Percentiles rank a stretch among this genome's conserved stretches.
Conservation (phyloP, 2,113 vertebrate species). For the Brachyhypopomus occidentalis region DNA sequence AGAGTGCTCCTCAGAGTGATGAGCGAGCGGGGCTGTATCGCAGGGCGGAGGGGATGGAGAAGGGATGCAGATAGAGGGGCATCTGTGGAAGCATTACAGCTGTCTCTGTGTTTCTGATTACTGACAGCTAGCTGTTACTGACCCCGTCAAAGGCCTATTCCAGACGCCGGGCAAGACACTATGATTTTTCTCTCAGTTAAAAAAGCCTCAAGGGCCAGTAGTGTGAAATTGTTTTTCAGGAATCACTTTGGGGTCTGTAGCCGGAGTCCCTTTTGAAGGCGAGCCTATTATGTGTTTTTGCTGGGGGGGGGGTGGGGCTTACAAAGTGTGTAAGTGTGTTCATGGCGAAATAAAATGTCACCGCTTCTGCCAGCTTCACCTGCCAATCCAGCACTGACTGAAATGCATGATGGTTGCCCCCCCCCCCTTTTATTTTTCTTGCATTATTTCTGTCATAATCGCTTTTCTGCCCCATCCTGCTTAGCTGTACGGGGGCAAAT, state of each 20-base stretch:
- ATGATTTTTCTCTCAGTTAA: slow-evolving; percentile 31
- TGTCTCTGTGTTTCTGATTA: slow-evolving; percentile 40
- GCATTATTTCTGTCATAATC: slow-evolving; percentile 31
- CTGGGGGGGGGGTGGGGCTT: neutral
- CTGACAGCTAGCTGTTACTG: slow-evolving; percentile 24
- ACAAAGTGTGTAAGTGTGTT: neutral
- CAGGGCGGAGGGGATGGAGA: slow-evolving; percentile 28
- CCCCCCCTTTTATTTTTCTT: slow-evolving; percentile 42
- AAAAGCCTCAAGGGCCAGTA: slow-evolving; percentile 34
- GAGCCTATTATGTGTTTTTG: neutral
- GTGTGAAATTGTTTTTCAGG: slow-evolving; percentile 46
- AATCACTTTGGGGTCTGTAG: slow-evolving; percentile 35
- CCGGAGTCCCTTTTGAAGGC: slow-evolving; percentile 30
- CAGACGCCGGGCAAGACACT: neutral
- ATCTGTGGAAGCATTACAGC: slow-evolving; percentile 34
- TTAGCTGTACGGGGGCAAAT: slow-evolving; percentile 68
- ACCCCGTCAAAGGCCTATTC: slow-evolving; percentile 25
- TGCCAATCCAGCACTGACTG: slow-evolving; percentile 7
- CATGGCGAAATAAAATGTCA: neutral
- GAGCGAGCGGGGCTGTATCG: slow-evolving; percentile 47
- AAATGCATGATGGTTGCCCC: slow-evolving; percentile 1
- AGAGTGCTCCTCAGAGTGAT: neutral
- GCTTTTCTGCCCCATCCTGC: slow-evolving; percentile 25
- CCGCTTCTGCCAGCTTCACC: neutral
- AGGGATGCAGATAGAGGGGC: slow-evolving; percentile 10